Evolutionary conservation across 35 echinoderm and acorn worm species (phyloP).

Genomic region (Chiridota heheva): DNA sequence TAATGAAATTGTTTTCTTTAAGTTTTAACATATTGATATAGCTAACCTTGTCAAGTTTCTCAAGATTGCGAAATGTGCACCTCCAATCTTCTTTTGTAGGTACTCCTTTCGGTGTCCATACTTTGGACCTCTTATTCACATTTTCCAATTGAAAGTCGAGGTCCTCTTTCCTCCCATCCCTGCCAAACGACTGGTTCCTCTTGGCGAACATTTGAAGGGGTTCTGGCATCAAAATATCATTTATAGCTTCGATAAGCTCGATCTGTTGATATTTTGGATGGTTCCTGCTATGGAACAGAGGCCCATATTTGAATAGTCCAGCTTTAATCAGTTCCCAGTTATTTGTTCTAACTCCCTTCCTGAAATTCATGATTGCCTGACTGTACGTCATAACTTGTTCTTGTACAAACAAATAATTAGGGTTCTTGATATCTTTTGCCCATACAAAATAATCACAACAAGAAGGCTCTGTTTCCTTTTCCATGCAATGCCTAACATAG

Average conservation of each 20-base stretch:
- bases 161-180: conserved; percentile 15
- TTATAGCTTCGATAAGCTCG: conserved; percentile 6
- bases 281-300: conserved; percentile 7
- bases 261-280: conserved; percentile 32
- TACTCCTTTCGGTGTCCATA: conserved; percentile 31
- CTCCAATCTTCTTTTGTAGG: conserved; percentile 20
- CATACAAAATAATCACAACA: conserved; percentile 8
- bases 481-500: conserved; percentile 11
- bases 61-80: conserved; percentile 45
- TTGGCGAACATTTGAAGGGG: no score
- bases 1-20: background rate
- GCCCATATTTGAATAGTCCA: conserved; percentile 15
- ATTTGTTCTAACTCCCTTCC: conserved; percentile 23
- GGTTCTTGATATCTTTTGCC: conserved; percentile 11
- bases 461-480: background rate
- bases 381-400: conserved; percentile 22
- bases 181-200: background rate
- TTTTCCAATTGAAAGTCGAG: conserved; percentile 40
- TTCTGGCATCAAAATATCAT: no score
- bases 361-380: conserved; percentile 29
- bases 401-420: conserved; percentile 31
- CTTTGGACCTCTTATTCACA: conserved; percentile 25
- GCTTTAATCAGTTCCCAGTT: conserved; percentile 7
- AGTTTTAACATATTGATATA: background rate
- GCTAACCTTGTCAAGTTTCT: conserved; percentile 51